These are phyloP conservation scores for Centropus bengalensis DNA, from an alignment of 2,113 vertebrate genomes.

Conservation along the genomic window DNA sequence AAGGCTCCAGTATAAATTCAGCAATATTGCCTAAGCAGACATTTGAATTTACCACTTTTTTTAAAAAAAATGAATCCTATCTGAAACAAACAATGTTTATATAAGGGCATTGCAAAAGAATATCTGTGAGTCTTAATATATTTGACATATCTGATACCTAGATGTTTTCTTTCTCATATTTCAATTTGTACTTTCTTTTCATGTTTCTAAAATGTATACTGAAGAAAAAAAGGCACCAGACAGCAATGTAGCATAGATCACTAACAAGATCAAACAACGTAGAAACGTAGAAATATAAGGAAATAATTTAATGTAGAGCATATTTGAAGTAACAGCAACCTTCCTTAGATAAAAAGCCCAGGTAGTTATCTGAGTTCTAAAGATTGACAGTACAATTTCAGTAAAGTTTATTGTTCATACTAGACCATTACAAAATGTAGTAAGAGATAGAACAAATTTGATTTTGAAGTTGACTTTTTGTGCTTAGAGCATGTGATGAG, in stretches of 20 bases:
- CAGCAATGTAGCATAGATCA: background rate
- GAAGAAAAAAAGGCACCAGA: background rate
- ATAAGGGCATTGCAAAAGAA: background rate
- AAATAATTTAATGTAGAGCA: slow-evolving; percentile 14
- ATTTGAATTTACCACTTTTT: background rate
- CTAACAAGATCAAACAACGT: background rate
- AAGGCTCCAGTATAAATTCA: background rate
- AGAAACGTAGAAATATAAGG: slow-evolving; percentile 6
- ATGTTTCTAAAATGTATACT: background rate
- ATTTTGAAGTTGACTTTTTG: slow-evolving; percentile 80
- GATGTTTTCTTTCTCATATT: slow-evolving; percentile 12
- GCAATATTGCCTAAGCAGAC: background rate
- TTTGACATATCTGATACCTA: background rate
- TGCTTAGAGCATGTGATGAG: slow-evolving; percentile 76
- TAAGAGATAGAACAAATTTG: slow-evolving; percentile 77
- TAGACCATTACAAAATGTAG: slow-evolving; percentile 70
- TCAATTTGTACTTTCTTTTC: background rate
- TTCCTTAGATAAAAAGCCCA: slow-evolving; percentile 43
- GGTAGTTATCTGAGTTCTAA: slow-evolving; percentile 50
- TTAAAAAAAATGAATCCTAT: background rate
- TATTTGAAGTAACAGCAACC: slow-evolving; percentile 38
- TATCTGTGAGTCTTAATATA: background rate
- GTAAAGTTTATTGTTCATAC: slow-evolving; percentile 73
- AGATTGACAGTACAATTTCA: slow-evolving; percentile 75
- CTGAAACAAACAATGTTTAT: background rate